These are phyloP conservation scores for Polietes domitor DNA, from an alignment of 2,888 invertebrate genomes.

Conservation along the genomic window DNA sequence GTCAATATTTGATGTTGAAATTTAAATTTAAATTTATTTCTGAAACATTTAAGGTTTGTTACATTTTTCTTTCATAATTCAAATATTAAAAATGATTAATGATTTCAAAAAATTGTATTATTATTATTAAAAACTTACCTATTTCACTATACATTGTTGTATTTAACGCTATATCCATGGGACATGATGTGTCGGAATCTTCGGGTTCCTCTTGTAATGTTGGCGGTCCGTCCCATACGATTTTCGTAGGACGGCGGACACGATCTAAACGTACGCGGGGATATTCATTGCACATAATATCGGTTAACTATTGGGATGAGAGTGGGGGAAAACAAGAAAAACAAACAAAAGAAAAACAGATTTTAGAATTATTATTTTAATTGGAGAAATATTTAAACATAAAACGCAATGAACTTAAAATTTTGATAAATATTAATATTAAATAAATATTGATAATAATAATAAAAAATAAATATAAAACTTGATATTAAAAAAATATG, in stretches of 20 bases:
- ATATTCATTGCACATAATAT: constrained; percentile 81
- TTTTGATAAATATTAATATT: neutral
- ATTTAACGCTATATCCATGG: constrained; percentile 79
- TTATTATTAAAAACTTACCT: constrained; percentile 76
- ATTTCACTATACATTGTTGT: constrained; percentile 80
- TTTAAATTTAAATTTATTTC: too few species aligned
- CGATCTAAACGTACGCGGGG: constrained; percentile 86
- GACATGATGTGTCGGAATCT: constrained; percentile 79
- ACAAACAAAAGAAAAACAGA: too few species aligned
- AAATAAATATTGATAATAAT: neutral
- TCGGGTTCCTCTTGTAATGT: constrained; percentile 85
- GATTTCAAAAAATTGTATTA: too few species aligned
- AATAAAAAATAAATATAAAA: constrained; percentile 18
- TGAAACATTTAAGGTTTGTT: constrained; percentile 13
- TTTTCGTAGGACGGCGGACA: constrained; percentile 82
- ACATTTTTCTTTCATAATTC: neutral
- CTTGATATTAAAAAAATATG: neutral
- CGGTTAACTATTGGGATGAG: constrained; percentile 75
- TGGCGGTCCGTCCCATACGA: constrained; percentile 83
- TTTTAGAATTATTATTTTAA: too few species aligned
- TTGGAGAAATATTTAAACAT: constrained; percentile 11
- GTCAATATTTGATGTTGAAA: too few species aligned
- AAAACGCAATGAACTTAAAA: too few species aligned
- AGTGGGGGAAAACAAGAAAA: neutral
- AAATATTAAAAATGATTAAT: neutral